A percentile compares a stretch with the other conserved stretches of the same genome.
These are phyloP conservation scores for Calypte anna DNA, from an alignment of 2,113 vertebrate species.

Conservation along the genomic window DNA sequence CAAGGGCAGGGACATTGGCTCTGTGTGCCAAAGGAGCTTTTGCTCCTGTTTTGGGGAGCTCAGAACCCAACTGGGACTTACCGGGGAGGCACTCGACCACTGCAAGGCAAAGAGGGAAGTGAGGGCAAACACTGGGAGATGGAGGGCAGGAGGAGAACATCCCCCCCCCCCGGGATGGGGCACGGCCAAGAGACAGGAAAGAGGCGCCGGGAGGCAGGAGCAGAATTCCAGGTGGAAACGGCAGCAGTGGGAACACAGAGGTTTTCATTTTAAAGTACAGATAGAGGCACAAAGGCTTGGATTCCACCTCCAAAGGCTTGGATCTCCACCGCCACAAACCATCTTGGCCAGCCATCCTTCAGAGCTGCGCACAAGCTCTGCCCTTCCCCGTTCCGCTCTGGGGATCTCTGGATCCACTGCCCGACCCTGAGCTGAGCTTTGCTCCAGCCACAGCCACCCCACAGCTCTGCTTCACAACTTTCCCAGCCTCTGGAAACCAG, in stretches of 20 bases:
- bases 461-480: neutral
- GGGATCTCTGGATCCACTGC: neutral
- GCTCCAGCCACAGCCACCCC: neutral
- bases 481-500: neutral
- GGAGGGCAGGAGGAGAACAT: neutral
- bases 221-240: slow-evolving; percentile 41
- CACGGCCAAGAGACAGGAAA: neutral
- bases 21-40: neutral
- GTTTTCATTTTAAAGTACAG: neutral
- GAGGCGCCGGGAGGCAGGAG: neutral
- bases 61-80: neutral
- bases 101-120: neutral
- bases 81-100: neutral
- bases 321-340: neutral
- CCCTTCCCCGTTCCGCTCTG: neutral
- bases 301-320: neutral
- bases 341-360: accelerated
- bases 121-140: neutral
- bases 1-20: accelerated
- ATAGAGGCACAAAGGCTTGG: neutral
- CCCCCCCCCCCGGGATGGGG: neutral
- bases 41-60: neutral
- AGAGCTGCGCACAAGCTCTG: neutral
- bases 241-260: neutral
- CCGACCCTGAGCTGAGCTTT: neutral